These are phyloP conservation scores for Pheosia gnoma DNA, from an alignment of 2,888 invertebrate species.

Conservation along the genomic window DNA sequence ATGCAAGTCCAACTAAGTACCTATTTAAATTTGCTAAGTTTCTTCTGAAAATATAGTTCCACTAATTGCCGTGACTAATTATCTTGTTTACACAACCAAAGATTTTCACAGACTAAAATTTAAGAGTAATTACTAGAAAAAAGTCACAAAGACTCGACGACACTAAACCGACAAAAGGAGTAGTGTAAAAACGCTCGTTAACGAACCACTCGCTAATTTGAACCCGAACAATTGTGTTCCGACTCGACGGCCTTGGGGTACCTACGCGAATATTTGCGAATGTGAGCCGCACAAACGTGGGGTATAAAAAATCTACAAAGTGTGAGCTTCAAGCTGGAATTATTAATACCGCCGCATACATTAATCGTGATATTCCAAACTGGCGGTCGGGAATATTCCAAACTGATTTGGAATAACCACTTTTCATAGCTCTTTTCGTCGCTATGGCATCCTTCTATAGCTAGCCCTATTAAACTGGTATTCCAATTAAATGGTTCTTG, in stretches of 20 bases:
- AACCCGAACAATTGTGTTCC: constrained; percentile 39
- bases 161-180: constrained; percentile 33
- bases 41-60: neutral
- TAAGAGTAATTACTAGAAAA: constrained; percentile 31
- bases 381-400: too few species aligned
- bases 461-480: too few species aligned
- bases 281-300: constrained; percentile 10
- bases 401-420: too few species aligned
- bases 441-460: too few species aligned
- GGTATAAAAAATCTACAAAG: too few species aligned
- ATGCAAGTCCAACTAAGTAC: too few species aligned
- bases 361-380: too few species aligned
- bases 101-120: neutral
- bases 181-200: constrained; percentile 51
- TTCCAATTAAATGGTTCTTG: too few species aligned
- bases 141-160: constrained; percentile 25
- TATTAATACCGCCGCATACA: too few species aligned
- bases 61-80: neutral
- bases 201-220: constrained; percentile 50
- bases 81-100: constrained; percentile 1
- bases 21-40: too few species aligned
- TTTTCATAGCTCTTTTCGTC: too few species aligned
- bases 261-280: constrained; percentile 29
- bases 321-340: too few species aligned
- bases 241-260: constrained; percentile 16